Evolutionary conservation across 1,140 invertebrate genomes (phyloP).

Genomic region (Drosophila quadrilineata): DNA sequence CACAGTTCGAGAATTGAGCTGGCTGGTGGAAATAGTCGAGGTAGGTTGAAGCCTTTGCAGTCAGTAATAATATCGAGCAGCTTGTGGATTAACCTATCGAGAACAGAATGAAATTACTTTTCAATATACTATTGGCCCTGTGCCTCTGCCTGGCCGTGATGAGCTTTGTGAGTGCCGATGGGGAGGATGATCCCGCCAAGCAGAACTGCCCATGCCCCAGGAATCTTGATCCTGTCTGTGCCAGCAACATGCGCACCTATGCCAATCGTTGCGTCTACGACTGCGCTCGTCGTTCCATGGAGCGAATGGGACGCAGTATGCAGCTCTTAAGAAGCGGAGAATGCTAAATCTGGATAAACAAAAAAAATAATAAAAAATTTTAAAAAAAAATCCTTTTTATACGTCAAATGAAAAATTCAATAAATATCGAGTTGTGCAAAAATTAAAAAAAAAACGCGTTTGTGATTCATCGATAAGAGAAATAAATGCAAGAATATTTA

Average conservation of each 20-base stretch:
- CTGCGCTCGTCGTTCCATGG: slow-evolving; percentile 62
- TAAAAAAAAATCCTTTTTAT: no score
- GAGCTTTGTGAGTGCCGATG: slow-evolving; percentile 19
- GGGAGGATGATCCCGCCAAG: background rate
- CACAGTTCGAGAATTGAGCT: background rate
- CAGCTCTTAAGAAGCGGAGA: slow-evolving; percentile 46
- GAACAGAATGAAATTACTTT: slow-evolving; percentile 60
- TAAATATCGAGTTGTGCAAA: no score
- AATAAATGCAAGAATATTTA: slow-evolving; percentile 12
- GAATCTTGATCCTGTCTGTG: slow-evolving; percentile 82
- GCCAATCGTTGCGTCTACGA: slow-evolving; percentile 82
- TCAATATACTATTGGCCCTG: slow-evolving; percentile 45
- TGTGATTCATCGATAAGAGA: slow-evolving; percentile 57
- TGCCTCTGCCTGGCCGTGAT: slow-evolving; percentile 58
- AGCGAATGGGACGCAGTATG: slow-evolving; percentile 65
- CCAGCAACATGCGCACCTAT: slow-evolving; percentile 82
- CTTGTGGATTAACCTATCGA: slow-evolving; percentile 55
- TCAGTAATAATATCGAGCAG: slow-evolving; percentile 45
- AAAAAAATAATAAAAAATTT: slow-evolving; percentile 22
- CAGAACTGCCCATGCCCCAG: slow-evolving; percentile 81
- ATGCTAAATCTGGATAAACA: slow-evolving; percentile 36
- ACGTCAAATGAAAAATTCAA: no score
- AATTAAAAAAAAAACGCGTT: slow-evolving; percentile 1
- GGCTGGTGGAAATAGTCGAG: background rate
- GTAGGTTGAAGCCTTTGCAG: slow-evolving; percentile 8